These are phyloP conservation scores for Podiceps cristatus DNA, from an alignment of 2,113 vertebrate genomes.

Conservation along the genomic window DNA sequence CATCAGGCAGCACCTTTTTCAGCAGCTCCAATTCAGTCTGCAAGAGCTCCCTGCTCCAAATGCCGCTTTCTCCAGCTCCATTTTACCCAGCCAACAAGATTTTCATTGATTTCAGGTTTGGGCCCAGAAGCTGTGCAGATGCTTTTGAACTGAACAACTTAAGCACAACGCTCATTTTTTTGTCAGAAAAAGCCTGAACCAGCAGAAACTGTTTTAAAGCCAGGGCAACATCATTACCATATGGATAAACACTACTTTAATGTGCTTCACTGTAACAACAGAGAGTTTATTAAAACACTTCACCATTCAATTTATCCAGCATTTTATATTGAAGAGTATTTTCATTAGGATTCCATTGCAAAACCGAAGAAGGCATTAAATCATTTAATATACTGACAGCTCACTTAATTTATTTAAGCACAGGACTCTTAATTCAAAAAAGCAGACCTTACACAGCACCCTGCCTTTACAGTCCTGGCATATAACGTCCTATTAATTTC, in stretches of 20 bases:
- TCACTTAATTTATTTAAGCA: slow-evolving; percentile 66
- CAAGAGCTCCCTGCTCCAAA: not conserved
- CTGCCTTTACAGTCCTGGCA: slow-evolving; percentile 7
- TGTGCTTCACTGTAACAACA: slow-evolving; percentile 36
- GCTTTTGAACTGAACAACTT: slow-evolving; percentile 18
- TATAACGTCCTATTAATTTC: slow-evolving; percentile 23
- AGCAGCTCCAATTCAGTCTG: not conserved
- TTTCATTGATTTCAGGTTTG: not conserved
- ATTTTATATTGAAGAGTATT: slow-evolving; percentile 52
- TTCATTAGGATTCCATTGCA: slow-evolving; percentile 65
- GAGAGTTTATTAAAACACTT: slow-evolving; percentile 50
- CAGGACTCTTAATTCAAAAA: slow-evolving; percentile 47
- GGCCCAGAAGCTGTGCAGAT: not conserved
- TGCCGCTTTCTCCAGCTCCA: not conserved
- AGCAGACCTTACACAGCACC: slow-evolving; percentile 9
- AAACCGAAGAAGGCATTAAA: slow-evolving; percentile 58
- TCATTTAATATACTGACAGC: slow-evolving; percentile 57
- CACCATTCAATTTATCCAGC: slow-evolving; percentile 62
- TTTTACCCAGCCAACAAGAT: not conserved
- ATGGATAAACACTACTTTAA: slow-evolving; percentile 41
- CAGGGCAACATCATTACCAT: slow-evolving; percentile 19
- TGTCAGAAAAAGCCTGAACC: slow-evolving; percentile 30
- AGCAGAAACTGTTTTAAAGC: slow-evolving; percentile 27
- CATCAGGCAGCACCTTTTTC: not conserved
- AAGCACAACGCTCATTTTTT: not conserved